These are phyloP conservation scores for Cossypha caffra DNA, from an alignment of 2,797 vertebrate genomes.

Conservation along the genomic window DNA sequence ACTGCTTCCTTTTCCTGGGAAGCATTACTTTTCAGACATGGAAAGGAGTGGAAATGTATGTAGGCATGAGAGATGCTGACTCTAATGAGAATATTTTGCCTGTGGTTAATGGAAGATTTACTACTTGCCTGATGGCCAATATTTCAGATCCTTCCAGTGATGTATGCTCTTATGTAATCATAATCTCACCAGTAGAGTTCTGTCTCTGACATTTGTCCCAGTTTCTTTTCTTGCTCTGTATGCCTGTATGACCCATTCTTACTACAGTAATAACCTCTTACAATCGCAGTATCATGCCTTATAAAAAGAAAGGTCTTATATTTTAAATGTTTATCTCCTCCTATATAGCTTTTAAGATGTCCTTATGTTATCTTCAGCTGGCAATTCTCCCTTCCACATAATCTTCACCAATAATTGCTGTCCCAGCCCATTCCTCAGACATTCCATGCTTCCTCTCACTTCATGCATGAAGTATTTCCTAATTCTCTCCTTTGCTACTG, in stretches of 20 bases:
- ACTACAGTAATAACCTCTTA: neutral
- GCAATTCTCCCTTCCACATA: neutral
- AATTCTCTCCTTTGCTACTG: neutral
- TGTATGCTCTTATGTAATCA: neutral
- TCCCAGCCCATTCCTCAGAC: neutral
- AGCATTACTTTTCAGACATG: neutral
- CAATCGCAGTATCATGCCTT: neutral
- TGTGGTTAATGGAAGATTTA: neutral
- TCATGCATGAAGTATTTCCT: slow-evolving; percentile 10
- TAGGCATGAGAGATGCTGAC: neutral
- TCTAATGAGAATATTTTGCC: neutral
- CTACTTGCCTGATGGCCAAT: neutral
- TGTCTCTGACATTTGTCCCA: neutral
- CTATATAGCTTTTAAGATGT: neutral
- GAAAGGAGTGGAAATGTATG: neutral
- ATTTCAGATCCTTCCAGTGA: neutral
- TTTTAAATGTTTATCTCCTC: neutral
- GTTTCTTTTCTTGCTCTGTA: neutral
- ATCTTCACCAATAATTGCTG: neutral
- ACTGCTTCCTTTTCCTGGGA: neutral
- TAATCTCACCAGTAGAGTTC: neutral
- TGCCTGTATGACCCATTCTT: rapidly evolving
- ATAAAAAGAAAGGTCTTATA: neutral
- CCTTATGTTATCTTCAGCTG: neutral
- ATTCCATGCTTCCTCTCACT: neutral